Evolutionary conservation across 2,113 vertebrate genomes (phyloP).

Genomic region (Ictalurus furcatus): DNA sequence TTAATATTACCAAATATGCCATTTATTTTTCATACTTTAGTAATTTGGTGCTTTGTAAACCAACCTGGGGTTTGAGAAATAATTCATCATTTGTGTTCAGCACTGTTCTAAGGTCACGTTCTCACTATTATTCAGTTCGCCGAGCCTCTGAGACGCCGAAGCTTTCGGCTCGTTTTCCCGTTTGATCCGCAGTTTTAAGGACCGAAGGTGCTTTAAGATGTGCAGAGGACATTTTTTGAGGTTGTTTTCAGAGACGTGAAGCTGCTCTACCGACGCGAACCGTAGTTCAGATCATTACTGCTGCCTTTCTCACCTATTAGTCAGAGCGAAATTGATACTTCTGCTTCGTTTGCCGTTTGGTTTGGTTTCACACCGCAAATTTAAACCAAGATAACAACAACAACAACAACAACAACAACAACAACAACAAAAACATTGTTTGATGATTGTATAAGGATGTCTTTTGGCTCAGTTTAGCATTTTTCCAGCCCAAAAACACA

Average conservation of each 20-base stretch:
- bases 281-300: neutral
- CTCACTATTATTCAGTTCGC: neutral
- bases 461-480: neutral
- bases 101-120: neutral
- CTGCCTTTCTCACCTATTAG: neutral
- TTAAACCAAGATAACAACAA: neutral
- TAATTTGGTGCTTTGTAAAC: neutral
- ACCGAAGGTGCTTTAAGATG: neutral
- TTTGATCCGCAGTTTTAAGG: neutral
- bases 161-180: neutral
- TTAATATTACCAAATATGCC: neutral
- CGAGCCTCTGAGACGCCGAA: neutral
- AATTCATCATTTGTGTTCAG: neutral
- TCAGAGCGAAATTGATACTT: neutral
- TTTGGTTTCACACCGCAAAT: neutral
- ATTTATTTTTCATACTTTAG: neutral
- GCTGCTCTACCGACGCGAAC: neutral
- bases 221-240: neutral
- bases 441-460: neutral
- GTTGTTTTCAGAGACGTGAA: neutral
- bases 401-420: neutral
- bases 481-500: neutral
- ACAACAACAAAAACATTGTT: neutral
- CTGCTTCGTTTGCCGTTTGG: neutral
- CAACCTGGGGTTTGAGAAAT: neutral